Evolutionary conservation across 1,140 invertebrate genomes (phyloP), one percentile per base, ranked within the genome.

Genomic region (Procambarus virginalis): DNA sequence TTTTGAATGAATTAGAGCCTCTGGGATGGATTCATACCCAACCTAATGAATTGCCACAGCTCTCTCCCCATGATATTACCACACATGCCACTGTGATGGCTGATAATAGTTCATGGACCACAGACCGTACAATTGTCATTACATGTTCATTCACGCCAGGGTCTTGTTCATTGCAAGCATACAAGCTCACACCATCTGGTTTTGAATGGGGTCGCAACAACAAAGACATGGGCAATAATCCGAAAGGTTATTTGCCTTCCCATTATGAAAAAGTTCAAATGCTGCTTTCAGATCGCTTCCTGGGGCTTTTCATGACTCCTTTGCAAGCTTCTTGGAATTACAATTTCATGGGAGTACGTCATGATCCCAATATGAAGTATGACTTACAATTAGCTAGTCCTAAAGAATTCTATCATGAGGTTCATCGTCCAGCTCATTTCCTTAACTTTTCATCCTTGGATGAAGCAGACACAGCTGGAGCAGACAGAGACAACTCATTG

Each of bases 191-290:
- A 0, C 99, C 99, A 0, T 96, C 97, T 93, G 99, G 99, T 22
- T 99, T 98, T 94, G 99, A 99, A 94, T 99, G 99, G 99, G 99
- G 99, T 14, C 96, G 98, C 85, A 97, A 98, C 93, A 99, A 99
- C 93, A 99, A 98, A 0, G 99, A 99, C 93, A 97, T 98, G 93
- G 98, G 98, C n/a, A 99, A 99, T 94, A 99, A 99, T 95, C 99
- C 99, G 0, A 99, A 99, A 94, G 99, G 99, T 49, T 99, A 99
- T 93, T 94, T 99, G 83, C 99, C 99, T 0, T 99, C 98, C 91
- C 99, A 99, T 93, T 99, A 99, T 93, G 99, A 99, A 93, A 97
- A 98, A 93, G 99, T 99, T n/a, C 99, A 99, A 94, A 99, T 99
- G 99, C 94, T 99, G 91, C 94, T 99, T 45, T 99, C 99, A 0